Conservation (phyloP, 2,888 invertebrate species). For the Lagria hirta region DNA sequence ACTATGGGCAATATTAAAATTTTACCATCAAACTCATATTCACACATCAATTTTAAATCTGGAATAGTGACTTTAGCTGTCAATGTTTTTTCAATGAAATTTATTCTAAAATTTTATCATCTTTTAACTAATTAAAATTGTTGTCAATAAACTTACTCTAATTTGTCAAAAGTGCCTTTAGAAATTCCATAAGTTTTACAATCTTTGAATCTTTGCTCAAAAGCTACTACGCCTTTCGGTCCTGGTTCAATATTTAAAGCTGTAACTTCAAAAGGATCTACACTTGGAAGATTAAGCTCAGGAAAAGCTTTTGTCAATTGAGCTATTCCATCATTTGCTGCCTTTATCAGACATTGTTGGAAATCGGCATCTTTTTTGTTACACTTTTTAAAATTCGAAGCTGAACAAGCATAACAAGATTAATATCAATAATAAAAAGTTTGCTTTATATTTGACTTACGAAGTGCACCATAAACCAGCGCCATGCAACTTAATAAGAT, state of each 20-base stretch:
- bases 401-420: too few species aligned
- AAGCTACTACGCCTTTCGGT: constrained; percentile 1
- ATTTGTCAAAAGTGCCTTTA: background rate
- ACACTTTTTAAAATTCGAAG: constrained; percentile 8
- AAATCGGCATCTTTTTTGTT: constrained; percentile 2
- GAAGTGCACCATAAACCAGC: too few species aligned
- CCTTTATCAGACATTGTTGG: constrained; percentile 1
- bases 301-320: constrained; percentile 3
- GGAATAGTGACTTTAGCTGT: background rate
- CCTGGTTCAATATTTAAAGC: constrained; percentile 1
- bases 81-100: background rate
- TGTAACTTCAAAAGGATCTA: constrained; percentile 4
- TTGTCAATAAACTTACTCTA: constrained; percentile 5
- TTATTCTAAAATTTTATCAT: background rate
- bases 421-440: too few species aligned
- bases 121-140: background rate
- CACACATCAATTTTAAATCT: constrained; percentile 1
- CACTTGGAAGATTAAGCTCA: background rate
- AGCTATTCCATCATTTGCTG: constrained; percentile 4
- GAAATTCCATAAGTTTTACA: constrained; percentile 5
- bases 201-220: constrained; percentile 10
- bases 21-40: constrained; percentile 8
- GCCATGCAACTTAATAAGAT: too few species aligned
- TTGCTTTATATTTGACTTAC: too few species aligned
- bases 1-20: constrained; percentile 7